Base-by-base conservation (phyloP, 2,888 invertebrate species). In the Ennomos fuscantarius region DNA sequence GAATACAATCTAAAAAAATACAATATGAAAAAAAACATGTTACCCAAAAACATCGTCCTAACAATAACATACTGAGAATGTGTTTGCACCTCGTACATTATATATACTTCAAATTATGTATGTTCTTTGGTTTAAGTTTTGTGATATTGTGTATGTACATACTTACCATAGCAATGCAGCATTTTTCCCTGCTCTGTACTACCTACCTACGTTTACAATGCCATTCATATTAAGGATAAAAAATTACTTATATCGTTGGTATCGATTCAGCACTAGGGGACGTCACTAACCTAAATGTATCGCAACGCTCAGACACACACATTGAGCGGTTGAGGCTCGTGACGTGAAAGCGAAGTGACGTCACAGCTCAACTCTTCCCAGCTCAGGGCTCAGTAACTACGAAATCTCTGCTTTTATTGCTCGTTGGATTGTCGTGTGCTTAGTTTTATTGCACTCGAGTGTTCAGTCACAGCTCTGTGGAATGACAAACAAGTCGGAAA, bases 331-430 rank as follows among this genome's bases (percentile, higher is more conserved):
- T 80, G 81, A 82, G 81, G 81, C 86, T 83, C 86, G 86, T 89
- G 89, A 88, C 83, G 80, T 81, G 89, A 88, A 89, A 89, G 79
- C 80, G 81, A 84, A 89, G 84, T 86, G 85, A 86, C 86, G 83
- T 88, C 88, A 88, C 75, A 65, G 46, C 74, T 66, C 70, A 69
- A 65, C 72, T 69, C 68, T 70, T 68, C 63, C 57, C 62, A 55
- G n/a, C 46, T 37, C 37, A 41, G 33, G 39, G 57, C 60, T 65
- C 61, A 59, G 52, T 43, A 31, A 55, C 46, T 64, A 66, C 70
- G 76, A 70, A 73, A 79, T 74, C 76, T 74, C 72, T 60, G 47
- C 43, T 87, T 91, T 90, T 91, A 91, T 87, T 82, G 82, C 81
- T 75, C 78, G 78, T 78, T 68, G 83, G 83, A 87, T 89, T 84